These are phyloP conservation scores for Phainopepla nitens DNA, from an alignment of 2,113 vertebrate genomes.

Conservation along the genomic window DNA sequence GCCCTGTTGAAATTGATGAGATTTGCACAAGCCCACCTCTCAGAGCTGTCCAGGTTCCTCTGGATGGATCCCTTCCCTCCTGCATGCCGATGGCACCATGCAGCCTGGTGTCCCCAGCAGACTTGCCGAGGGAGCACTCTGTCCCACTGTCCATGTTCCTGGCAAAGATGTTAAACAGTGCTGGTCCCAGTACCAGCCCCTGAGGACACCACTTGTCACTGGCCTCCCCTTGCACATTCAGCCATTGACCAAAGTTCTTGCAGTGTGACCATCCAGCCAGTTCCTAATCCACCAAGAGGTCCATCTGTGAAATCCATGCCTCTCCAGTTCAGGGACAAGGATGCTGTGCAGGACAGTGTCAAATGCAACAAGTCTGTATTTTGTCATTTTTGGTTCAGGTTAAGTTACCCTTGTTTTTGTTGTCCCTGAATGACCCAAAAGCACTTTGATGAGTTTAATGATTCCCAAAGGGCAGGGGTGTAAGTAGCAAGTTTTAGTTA, in stretches of 20 bases:
- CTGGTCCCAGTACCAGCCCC: too few species aligned
- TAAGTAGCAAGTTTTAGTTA: background rate
- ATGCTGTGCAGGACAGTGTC: background rate
- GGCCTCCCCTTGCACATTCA: background rate
- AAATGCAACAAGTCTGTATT: background rate
- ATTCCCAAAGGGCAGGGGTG: background rate
- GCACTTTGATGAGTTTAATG: background rate
- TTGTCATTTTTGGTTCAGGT: background rate
- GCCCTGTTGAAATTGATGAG: background rate
- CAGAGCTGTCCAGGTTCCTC: background rate
- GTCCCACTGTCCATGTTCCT: background rate
- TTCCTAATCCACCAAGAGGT: background rate
- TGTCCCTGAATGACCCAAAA: background rate
- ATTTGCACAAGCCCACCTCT: background rate
- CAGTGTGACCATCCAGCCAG: background rate
- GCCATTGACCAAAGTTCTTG: background rate
- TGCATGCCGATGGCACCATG: background rate
- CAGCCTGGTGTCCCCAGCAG: background rate
- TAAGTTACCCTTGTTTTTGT: background rate
- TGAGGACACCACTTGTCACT: background rate
- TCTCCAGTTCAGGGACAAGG: background rate
- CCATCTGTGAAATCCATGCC: background rate
- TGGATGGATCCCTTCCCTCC: background rate
- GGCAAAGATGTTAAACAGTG: background rate
- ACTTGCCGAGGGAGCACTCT: fast-evolving